These are phyloP conservation scores for Saturnia pavonia DNA, from an alignment of 2,888 invertebrate genomes.

Conservation along the genomic window DNA sequence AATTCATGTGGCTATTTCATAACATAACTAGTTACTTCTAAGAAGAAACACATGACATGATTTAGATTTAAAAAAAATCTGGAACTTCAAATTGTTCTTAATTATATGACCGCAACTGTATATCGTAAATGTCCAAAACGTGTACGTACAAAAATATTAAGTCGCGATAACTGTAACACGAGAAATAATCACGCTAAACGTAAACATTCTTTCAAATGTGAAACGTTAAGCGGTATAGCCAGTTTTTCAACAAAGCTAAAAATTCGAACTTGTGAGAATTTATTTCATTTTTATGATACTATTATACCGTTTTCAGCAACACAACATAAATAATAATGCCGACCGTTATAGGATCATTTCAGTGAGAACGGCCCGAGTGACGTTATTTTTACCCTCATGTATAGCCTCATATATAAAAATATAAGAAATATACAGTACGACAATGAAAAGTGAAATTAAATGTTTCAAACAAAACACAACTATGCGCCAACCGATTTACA, in stretches of 20 bases:
- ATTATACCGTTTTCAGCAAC: constrained; percentile 79
- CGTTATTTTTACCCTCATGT: constrained; percentile 47
- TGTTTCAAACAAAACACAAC: not conserved
- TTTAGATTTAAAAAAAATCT: no score
- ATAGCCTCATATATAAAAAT: constrained; percentile 24
- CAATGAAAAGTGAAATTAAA: not conserved
- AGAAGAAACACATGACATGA: no score
- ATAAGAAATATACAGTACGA: constrained; percentile 15
- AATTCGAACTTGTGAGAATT: constrained; percentile 75
- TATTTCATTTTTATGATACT: constrained; percentile 79
- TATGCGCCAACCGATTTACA: not conserved
- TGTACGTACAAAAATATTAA: constrained; percentile 13
- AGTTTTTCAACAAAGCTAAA: constrained; percentile 69
- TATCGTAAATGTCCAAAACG: not conserved
- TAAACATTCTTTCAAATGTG: constrained; percentile 65
- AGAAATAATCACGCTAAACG: constrained; percentile 58
- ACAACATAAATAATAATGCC: constrained; percentile 81
- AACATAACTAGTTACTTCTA: no score
- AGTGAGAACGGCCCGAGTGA: constrained; percentile 66
- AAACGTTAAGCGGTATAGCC: constrained; percentile 72
- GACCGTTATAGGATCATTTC: constrained; percentile 79
- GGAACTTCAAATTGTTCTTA: no score
- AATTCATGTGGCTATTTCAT: no score
- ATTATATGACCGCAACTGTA: no score
- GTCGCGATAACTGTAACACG: constrained; percentile 47